Base-by-base conservation (phyloP, 2,113 vertebrate species). In the Sylvia atricapilla region DNA sequence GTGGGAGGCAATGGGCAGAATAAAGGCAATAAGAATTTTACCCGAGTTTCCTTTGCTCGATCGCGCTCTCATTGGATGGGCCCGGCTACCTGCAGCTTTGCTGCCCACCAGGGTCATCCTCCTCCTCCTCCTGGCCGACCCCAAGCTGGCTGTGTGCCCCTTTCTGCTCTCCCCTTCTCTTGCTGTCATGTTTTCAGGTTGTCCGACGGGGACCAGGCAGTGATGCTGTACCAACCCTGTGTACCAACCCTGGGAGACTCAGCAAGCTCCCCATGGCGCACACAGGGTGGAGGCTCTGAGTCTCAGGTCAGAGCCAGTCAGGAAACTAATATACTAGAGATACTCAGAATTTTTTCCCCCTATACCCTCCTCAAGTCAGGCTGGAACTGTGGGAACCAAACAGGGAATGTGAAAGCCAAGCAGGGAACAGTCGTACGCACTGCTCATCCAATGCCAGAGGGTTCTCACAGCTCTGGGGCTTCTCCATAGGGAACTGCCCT, bases 21-120 rank as follows among this genome's bases (percentile, higher is more conserved):
- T 98, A 98, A 98, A 98, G 97, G 98, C 98, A 98, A 98, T 98
- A 98, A 98, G 96, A 97, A 96, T 97, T 97, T 97, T 97, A 97
- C 88, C 62, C 27, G 93, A 82, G 97, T 97, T 95, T 96, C 78
- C 92, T 97, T 96, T 93, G 84, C 96, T 96, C 93, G n/a, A 63
- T 97, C 73, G 50, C 39, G 53, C 81, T 92, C 82, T 68, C 62
- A 24, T 89, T 62, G 81, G 47, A 58, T 31, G 35, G 37, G 62
- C 59, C 56, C 0, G 5, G 74, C 63, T 87, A 58, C 83, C 82
- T 82, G 47, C 24, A 9, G 88, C 68, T 62, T 49, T 0, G 4
- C 85, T 60, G 84, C 90, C 68, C 8, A 6, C 33, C 46, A 5
- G 37, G n/a, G 23, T 90, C 66, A 35, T 67, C 33, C 14, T 83